These are phyloP conservation scores for Actinia equina DNA, from an alignment of 64 coral and sea anemone genomes.

Conservation along the genomic window DNA sequence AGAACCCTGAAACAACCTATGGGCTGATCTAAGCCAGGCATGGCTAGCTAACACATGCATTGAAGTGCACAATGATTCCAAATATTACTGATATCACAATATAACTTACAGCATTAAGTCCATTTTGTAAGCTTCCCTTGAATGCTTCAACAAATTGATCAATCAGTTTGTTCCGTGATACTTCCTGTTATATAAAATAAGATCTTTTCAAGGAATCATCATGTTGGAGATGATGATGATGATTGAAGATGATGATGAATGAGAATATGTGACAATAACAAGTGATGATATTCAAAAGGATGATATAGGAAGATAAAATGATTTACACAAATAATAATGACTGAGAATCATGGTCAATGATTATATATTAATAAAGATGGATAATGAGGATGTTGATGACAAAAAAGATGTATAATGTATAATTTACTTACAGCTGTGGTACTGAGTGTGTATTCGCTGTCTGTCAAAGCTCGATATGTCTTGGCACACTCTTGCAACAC, in stretches of 20 bases:
- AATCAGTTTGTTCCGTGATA: constrained; percentile 62
- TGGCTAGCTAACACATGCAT: too few relatives aligned
- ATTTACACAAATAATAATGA: not conserved
- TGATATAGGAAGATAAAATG: too few relatives aligned
- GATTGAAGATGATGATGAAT: not conserved
- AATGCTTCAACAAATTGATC: constrained; percentile 64
- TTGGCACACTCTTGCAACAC: constrained; percentile 77
- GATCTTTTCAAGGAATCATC: not conserved
- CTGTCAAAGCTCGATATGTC: constrained; percentile 45
- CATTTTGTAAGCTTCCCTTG: constrained; percentile 34
- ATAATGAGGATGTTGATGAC: not conserved
- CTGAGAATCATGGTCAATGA: too few relatives aligned
- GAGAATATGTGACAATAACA: not conserved
- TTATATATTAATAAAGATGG: too few relatives aligned
- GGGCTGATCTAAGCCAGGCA: too few relatives aligned
- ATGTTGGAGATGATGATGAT: not conserved
- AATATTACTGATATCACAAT: not conserved
- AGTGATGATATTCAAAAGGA: too few relatives aligned
- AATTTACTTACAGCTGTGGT: constrained; percentile 58
- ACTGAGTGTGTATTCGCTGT: constrained; percentile 66
- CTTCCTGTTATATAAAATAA: constrained; percentile 26
- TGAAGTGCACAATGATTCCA: too few relatives aligned
- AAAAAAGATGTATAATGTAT: not conserved
- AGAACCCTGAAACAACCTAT: too few relatives aligned
- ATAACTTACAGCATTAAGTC: constrained; percentile 21